phyloP scores from a whole-genome alignment of 2,113 vertebrate species.

The Alligator sinensis region DNA sequence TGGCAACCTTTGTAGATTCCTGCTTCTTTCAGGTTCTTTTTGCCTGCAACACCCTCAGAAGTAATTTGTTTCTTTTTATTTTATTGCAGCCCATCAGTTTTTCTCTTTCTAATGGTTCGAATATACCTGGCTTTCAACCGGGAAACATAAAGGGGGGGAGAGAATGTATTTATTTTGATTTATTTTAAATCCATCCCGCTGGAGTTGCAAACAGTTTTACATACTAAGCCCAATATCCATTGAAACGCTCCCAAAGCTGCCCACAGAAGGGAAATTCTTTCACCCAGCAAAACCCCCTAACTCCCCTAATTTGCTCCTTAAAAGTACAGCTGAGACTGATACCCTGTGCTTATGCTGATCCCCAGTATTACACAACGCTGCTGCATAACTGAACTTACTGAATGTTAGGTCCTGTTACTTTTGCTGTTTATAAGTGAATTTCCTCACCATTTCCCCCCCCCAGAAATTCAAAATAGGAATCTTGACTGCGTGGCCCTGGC shows the following conservation, averaged over 20 bases:
- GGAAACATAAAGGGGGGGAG: background rate
- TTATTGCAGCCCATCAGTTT: slow-evolving; percentile 28
- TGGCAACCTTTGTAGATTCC: background rate
- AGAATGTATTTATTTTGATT: slow-evolving; percentile 61
- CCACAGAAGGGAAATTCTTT: background rate
- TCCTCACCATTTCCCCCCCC: too few species aligned
- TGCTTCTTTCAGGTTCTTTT: background rate
- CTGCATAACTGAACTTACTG: background rate
- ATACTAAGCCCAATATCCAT: slow-evolving; percentile 29
- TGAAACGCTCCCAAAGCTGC: slow-evolving; percentile 24
- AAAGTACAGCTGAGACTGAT: background rate
- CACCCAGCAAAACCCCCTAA: background rate
- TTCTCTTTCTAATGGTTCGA: background rate
- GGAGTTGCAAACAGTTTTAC: slow-evolving; percentile 38
- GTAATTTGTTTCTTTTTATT: slow-evolving; percentile 32
- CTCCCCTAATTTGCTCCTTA: background rate
- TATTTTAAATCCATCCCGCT: slow-evolving; percentile 57
- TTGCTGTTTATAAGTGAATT: background rate
- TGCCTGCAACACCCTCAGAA: slow-evolving; percentile 7
- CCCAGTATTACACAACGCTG: background rate
- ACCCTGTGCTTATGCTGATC: background rate
- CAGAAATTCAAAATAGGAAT: background rate
- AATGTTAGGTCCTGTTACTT: background rate
- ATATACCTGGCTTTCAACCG: slow-evolving; percentile 27
- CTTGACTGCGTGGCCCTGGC: background rate